phyloP scores from a whole-genome alignment of 2,888 invertebrate genomes.

The Rhamnusium bicolor region DNA sequence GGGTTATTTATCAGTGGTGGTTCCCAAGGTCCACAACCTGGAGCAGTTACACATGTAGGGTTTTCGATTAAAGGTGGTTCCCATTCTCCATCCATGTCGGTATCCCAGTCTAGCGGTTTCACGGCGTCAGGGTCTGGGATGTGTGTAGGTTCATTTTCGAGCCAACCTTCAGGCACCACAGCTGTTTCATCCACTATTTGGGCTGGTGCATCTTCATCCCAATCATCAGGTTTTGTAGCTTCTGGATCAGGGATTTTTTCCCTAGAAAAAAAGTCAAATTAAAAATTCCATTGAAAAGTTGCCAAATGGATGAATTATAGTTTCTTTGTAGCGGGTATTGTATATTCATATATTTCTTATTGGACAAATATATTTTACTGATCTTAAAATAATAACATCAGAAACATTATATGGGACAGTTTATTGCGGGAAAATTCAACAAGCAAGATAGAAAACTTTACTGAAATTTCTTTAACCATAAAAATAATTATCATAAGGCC shows the following conservation, averaged over 20 bases:
- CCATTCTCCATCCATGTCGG: constrained; percentile 99
- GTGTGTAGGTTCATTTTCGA: constrained; percentile 91
- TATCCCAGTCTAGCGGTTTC: constrained; percentile 97
- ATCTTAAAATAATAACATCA: no score
- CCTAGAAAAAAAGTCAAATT: constrained; percentile 68
- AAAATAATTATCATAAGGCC: no score
- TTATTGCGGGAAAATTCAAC: no score
- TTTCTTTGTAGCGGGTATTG: no score
- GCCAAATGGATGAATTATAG: background rate
- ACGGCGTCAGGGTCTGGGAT: constrained; percentile 88
- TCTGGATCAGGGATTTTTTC: constrained; percentile 64
- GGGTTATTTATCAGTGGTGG: constrained; percentile 91
- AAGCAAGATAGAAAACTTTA: no score
- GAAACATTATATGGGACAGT: no score
- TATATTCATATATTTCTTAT: no score
- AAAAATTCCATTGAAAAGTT: background rate
- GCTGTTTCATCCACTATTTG: constrained; percentile 91
- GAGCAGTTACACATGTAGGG: constrained; percentile 81
- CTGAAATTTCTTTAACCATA: no score
- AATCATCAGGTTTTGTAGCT: constrained; percentile 94
- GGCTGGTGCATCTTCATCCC: constrained; percentile 96
- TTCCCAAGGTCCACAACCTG: constrained; percentile 94
- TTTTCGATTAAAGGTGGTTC: constrained; percentile 95
- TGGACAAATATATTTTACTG: no score
- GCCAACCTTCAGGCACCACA: constrained; percentile 91